phyloP scores from a whole-genome alignment of 2,888 invertebrate species.

The Eupeodes luniger region DNA sequence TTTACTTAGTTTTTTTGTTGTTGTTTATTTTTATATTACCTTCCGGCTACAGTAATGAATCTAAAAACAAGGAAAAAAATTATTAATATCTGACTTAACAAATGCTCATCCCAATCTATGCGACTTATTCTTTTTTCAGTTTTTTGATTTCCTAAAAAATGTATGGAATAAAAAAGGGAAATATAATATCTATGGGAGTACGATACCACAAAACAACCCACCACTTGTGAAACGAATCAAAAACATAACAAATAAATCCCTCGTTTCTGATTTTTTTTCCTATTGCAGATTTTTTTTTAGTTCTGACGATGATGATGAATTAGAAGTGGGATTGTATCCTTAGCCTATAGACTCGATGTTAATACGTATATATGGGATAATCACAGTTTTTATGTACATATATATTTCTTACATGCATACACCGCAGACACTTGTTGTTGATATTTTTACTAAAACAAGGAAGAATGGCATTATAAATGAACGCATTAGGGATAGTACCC shows the following conservation, averaged over 20 bases:
- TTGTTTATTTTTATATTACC: neutral
- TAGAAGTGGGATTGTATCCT: constrained; percentile 3
- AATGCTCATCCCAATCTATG: constrained; percentile 1
- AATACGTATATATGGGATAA: neutral
- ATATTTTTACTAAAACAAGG: constrained; percentile 21
- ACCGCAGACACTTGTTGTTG: constrained; percentile 1
- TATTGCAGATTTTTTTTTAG: constrained; percentile 4
- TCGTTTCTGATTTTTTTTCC: constrained; percentile 12
- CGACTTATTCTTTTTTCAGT: neutral
- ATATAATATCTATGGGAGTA: no score
- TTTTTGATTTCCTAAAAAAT: neutral
- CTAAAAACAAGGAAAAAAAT: neutral
- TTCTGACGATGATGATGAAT: neutral
- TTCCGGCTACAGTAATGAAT: neutral
- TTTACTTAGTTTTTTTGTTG: no score
- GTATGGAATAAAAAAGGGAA: constrained; percentile 26
- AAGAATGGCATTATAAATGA: constrained; percentile 52
- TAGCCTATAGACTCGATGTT: neutral
- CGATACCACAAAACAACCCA: neutral
- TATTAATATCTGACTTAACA: constrained; percentile 6
- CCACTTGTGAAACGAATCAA: constrained; percentile 5
- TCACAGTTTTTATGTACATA: neutral
- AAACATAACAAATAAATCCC: constrained; percentile 33
- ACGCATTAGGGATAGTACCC: constrained; percentile 55
- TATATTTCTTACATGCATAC: neutral